These are phyloP conservation scores for Diadema setosum DNA, from an alignment of 35 echinoderm and acorn worm genomes.

Conservation along the genomic window DNA sequence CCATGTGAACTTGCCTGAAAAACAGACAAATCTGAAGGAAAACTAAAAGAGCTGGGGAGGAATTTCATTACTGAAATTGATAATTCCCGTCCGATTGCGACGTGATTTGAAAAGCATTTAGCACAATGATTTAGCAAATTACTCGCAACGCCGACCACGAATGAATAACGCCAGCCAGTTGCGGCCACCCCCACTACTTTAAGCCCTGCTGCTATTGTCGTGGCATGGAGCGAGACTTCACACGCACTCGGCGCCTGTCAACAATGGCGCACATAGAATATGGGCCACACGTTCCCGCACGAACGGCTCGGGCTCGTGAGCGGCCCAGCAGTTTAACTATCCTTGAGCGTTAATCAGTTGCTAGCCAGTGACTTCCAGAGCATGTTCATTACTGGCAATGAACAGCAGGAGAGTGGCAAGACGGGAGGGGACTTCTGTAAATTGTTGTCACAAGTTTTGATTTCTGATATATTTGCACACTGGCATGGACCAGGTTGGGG, in stretches of 20 bases:
- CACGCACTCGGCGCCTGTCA: background rate
- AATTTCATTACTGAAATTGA: too few relatives aligned
- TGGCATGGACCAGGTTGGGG: too few relatives aligned
- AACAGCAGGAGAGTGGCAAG: too few relatives aligned
- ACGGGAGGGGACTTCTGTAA: too few relatives aligned
- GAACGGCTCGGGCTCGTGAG: conserved; percentile 1
- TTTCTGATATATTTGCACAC: too few relatives aligned
- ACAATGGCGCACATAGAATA: background rate
- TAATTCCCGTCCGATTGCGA: too few relatives aligned
- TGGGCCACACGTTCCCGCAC: background rate
- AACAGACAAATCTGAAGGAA: too few relatives aligned
- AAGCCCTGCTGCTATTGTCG: background rate
- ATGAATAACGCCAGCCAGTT: background rate
- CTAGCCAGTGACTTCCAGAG: background rate
- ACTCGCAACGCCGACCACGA: background rate
- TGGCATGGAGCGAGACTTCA: background rate
- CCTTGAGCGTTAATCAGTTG: conserved; percentile 7
- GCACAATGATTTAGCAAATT: conserved; percentile 9
- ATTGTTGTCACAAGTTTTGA: too few relatives aligned
- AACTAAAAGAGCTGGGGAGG: too few relatives aligned
- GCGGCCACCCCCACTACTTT: background rate
- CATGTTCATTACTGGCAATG: background rate
- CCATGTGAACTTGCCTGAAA: too few relatives aligned
- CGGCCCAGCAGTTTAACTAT: background rate
- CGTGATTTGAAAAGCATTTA: too few relatives aligned